Base-by-base conservation (phyloP, 2,888 invertebrate species). In the Lasioglossum calceatum region DNA sequence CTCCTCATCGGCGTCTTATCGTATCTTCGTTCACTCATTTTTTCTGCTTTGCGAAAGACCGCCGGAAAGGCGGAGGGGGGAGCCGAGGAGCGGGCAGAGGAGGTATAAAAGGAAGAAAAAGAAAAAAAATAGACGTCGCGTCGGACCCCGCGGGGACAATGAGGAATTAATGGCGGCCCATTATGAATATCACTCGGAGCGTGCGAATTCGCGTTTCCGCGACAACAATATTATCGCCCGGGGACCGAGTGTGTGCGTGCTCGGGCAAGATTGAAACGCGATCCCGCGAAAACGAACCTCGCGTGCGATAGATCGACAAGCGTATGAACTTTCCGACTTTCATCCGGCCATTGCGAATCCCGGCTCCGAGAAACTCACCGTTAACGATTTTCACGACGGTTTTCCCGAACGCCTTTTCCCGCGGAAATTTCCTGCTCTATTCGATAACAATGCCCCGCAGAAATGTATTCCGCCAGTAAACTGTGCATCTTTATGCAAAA, bases 131-230 rank as follows among this genome's bases (percentile, higher is more conserved):
- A 84, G 83, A 23, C 71, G 70, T 70, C 70, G 39, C 39, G 42
- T 23, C 36, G 67, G 67, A 47, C 70, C 70, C 27, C 70, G 47
- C 36, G 80, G 50, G 94, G 93, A 94, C 94, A 94, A 95, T 94
- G 93, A 94, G 92, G 93, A 94, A 94, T 94, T 94, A 94, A 94
- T 93, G 93, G 91, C 89, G 90, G 84, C 91, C 88, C 91, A 92
- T 93, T 93, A 94, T 94, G 93, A 94, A 93, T 94, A 94, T 95
- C 93, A 94, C 92, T 90, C 92, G 91, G 94, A 94, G 93, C 95
- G 95, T 95, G 95, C 93, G 95, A 95, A 94, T 93, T 90, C 90
- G 88, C 92, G 89, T 93, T 94, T 94, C 93, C 93, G 92, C 91
- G 91, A 90, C 91, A 89, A 87, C 88, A 83, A 89, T 88, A 86